These are phyloP conservation scores for Sorex maritimensis DNA, from an alignment of 2,797 vertebrate species.

Conservation along the genomic window DNA sequence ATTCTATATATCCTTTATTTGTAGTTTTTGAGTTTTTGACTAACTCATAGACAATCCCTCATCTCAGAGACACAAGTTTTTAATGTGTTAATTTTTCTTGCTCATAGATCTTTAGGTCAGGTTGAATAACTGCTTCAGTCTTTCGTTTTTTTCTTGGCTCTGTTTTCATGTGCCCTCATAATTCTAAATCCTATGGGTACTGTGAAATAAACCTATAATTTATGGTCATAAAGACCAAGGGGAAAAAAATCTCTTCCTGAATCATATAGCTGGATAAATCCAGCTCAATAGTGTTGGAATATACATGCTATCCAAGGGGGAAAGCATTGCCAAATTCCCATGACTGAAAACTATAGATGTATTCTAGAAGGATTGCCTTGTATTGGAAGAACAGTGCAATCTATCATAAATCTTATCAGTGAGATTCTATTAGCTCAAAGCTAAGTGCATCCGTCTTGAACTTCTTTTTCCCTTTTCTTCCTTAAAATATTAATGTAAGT, in stretches of 20 bases:
- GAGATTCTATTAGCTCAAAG: not conserved
- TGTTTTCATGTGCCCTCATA: too few species aligned
- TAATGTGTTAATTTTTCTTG: too few species aligned
- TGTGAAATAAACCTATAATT: too few species aligned
- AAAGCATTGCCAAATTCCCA: not conserved
- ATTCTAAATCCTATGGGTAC: too few species aligned
- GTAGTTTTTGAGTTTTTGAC: not conserved
- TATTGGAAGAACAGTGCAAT: not conserved
- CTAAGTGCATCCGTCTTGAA: not conserved
- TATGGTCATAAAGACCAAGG: too few species aligned
- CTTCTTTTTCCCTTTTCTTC: not conserved
- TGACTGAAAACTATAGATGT: too few species aligned
- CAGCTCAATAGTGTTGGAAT: not conserved
- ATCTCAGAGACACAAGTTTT: not conserved
- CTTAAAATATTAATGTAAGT: not conserved
- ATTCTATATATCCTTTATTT: not conserved
- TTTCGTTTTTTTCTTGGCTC: too few species aligned
- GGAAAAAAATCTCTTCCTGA: too few species aligned
- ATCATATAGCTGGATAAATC: not conserved
- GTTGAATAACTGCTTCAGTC: too few species aligned
- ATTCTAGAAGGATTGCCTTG: too few species aligned
- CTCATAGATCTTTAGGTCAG: too few species aligned
- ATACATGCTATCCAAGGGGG: not conserved
- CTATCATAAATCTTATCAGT: not conserved
- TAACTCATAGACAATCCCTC: not conserved